A percentile compares a stretch with the other conserved stretches of the same genome.
These are phyloP conservation scores for Rhagophthalmus giganteus DNA, from an alignment of 2,888 invertebrate species.

Conservation along the genomic window DNA sequence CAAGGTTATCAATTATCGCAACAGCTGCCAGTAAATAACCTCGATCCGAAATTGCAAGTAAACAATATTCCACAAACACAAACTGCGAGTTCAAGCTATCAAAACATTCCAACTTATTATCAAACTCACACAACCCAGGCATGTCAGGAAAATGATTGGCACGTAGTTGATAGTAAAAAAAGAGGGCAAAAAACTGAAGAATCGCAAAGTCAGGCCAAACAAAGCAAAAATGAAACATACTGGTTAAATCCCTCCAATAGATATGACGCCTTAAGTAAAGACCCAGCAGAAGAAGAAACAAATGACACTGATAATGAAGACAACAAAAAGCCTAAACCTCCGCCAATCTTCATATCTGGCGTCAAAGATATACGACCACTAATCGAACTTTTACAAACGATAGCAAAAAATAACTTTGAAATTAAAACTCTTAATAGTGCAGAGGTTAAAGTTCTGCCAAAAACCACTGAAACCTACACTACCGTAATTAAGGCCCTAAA, in stretches of 20 bases:
- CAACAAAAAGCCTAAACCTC: constrained; percentile 5
- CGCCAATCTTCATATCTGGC: not conserved
- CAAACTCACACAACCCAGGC: not conserved
- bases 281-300: not conserved
- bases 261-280: constrained; percentile 4
- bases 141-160: not conserved
- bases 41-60: not conserved
- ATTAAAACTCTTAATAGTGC: not conserved
- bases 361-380: constrained; percentile 2
- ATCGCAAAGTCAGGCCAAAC: not conserved
- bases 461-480: constrained; percentile 1
- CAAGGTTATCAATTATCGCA: not conserved
- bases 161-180: not conserved
- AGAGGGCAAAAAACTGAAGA: not conserved
- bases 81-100: not conserved
- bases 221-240: not conserved
- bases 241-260: constrained; percentile 4
- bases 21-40: not conserved
- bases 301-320: no score
- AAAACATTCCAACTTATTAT: not conserved
- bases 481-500: not conserved
- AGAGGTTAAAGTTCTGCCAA: constrained; percentile 4
- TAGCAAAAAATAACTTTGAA: constrained; percentile 1
- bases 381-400: not conserved
- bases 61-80: not conserved